Conservation (phyloP, 2,888 invertebrate species). For the Nomada lathburiana region DNA sequence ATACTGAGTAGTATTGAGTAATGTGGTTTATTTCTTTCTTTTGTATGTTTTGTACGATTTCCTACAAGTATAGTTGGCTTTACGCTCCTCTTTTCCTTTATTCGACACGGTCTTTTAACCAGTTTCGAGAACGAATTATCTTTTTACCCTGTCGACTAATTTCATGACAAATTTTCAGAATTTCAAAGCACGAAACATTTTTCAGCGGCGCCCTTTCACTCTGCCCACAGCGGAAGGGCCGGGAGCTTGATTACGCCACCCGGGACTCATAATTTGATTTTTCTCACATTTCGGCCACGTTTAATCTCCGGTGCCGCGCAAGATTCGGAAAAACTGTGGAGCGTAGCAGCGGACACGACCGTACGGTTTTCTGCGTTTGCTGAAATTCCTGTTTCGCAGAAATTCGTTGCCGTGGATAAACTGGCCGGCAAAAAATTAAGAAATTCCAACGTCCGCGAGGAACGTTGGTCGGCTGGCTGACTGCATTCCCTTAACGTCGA, state of each 20-base stretch:
- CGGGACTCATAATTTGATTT: conserved; percentile 9
- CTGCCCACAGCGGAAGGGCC: too few relatives aligned
- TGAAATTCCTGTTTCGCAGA: not conserved
- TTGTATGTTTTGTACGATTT: not conserved
- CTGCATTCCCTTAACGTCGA: conserved; percentile 38
- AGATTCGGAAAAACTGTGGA: not conserved
- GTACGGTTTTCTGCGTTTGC: not conserved
- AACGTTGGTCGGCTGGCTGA: not conserved
- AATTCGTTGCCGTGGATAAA: conserved; percentile 33
- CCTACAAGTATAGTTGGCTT: not conserved
- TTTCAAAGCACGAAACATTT: not conserved
- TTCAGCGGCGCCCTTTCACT: not conserved
- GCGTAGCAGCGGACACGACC: not conserved
- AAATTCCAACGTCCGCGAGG: conserved; percentile 22
- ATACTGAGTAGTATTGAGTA: not conserved
- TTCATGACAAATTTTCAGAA: not conserved
- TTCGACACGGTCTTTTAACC: too few relatives aligned
- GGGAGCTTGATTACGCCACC: not conserved
- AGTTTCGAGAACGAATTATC: too few relatives aligned
- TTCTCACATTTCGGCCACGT: not conserved
- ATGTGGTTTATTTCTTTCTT: too few relatives aligned
- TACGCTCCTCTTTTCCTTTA: too few relatives aligned
- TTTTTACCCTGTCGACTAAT: not conserved
- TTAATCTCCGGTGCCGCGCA: not conserved
- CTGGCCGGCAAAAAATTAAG: conserved; percentile 38